Evolutionary conservation across 35 echinoderm and acorn worm species (phyloP).

Genomic region (Lytechinus variegatus): DNA sequence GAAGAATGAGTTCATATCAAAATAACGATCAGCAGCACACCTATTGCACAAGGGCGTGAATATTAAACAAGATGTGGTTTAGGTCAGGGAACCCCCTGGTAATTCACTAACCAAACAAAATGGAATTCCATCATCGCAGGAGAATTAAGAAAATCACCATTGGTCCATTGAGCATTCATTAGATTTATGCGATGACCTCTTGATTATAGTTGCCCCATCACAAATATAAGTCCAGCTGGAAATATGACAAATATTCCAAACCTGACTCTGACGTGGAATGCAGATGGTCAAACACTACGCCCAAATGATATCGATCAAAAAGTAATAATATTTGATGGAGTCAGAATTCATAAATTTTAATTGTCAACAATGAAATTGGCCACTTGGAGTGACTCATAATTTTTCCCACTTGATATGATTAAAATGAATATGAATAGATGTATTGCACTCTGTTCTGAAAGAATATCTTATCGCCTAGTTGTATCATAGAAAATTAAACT

Average conservation of each 20-base stretch:
- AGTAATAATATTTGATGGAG: neutral
- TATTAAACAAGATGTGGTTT: neutral
- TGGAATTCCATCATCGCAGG: neutral
- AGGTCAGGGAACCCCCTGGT: neutral
- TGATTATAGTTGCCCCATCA: neutral
- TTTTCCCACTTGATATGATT: neutral
- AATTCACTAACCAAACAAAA: constrained; percentile 14
- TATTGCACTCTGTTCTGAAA: neutral
- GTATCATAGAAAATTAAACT: no score
- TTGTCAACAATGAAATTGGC: neutral
- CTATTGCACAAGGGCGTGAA: neutral
- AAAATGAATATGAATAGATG: neutral
- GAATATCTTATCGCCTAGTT: no score
- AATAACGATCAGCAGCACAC: neutral
- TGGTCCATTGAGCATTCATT: neutral
- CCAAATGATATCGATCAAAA: constrained; percentile 1
- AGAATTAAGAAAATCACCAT: neutral
- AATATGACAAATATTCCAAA: neutral
- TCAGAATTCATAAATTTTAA: neutral
- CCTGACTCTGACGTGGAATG: neutral
- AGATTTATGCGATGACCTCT: neutral
- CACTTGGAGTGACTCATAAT: neutral
- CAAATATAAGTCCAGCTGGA: neutral
- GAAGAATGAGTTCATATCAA: neutral
- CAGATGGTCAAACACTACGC: neutral